phyloP scores from a whole-genome alignment of 2,113 vertebrate genomes.

The Rynchops niger region DNA sequence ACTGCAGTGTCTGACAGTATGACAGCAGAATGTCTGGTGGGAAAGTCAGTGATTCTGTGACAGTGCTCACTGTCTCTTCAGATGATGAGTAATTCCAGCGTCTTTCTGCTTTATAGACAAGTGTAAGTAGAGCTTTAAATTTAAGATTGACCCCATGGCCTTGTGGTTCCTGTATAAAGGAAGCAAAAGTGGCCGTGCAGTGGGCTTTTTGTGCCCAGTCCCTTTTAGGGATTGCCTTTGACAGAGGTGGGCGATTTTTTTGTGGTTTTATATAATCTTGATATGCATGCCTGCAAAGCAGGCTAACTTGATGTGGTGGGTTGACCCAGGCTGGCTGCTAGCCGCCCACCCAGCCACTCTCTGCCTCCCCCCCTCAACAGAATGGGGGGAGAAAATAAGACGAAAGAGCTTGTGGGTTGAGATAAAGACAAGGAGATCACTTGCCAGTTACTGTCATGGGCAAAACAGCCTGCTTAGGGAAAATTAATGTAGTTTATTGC shows the following conservation, averaged over 20 bases:
- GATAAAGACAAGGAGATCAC: background rate
- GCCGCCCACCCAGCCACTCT: background rate
- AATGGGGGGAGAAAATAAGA: background rate
- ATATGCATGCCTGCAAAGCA: background rate
- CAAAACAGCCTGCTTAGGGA: background rate
- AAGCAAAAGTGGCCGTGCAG: background rate
- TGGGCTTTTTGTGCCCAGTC: background rate
- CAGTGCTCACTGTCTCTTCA: background rate
- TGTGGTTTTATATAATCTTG: background rate
- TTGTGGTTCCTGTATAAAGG: background rate
- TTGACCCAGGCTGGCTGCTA: background rate
- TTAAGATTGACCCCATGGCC: background rate
- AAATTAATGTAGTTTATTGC: background rate
- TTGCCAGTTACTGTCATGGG: background rate
- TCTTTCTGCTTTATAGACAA: background rate
- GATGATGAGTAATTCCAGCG: background rate
- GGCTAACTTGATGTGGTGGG: background rate
- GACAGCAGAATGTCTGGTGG: background rate
- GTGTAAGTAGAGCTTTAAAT: background rate
- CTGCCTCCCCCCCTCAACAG: background rate
- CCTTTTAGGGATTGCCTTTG: background rate
- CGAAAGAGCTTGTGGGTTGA: background rate
- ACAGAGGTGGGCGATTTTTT: background rate
- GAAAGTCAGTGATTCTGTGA: background rate
- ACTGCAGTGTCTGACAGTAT: background rate